Base-by-base conservation (phyloP, 2,113 vertebrate species). In the Podiceps cristatus region DNA sequence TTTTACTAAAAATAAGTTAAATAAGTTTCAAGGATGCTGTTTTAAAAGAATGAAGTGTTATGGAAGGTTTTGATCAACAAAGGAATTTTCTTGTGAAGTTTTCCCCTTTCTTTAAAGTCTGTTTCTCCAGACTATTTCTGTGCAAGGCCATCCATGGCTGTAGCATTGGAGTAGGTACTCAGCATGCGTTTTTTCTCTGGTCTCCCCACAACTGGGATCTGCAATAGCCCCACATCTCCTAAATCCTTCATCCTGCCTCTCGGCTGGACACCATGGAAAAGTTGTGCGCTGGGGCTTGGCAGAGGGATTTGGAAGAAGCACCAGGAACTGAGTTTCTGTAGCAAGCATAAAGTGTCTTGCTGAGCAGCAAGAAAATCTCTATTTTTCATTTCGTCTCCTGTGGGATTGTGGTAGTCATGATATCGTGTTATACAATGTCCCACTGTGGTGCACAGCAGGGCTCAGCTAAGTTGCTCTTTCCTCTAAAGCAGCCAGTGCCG, bases 391-490 rank as follows among this genome's bases (percentile, higher is more conserved):
- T 53, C 0, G 2, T 7, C 42, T 44, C 22, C 9, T 10, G 2
- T 11, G 31, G n/a, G 24, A 22, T 60, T 14, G 1, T 9, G 52
- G 22, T 6, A 18, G 31, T 24, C 5, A 0, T 11, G 33, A 5
- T 23, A 5, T 0, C 28, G 55, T 13, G 68, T 13, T 10, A 5
- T 1, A 4, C 1, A 2, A 3, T 15, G 49, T 15, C 56, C 63
- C 9, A 2, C 72, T 8, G 6, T 9, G n/a, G 31, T 6, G 40
- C 18, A 8, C 19, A 15, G 33, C 14, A 2, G 13, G 40, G 28
- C 13, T 8, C 10, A 1, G 8, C 2, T 31, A 12, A 35, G 29
- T 10, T 2, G 1, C 6, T 1, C 47, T 63, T 42, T 14, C 42
- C 42, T 42, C 42, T 42, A 42, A 42, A 42, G 42, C 33, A 18